Evolutionary conservation across 2,888 invertebrate genomes (phyloP), one percentile per base, ranked within the genome.

Genomic region (Philaethria dido): DNA sequence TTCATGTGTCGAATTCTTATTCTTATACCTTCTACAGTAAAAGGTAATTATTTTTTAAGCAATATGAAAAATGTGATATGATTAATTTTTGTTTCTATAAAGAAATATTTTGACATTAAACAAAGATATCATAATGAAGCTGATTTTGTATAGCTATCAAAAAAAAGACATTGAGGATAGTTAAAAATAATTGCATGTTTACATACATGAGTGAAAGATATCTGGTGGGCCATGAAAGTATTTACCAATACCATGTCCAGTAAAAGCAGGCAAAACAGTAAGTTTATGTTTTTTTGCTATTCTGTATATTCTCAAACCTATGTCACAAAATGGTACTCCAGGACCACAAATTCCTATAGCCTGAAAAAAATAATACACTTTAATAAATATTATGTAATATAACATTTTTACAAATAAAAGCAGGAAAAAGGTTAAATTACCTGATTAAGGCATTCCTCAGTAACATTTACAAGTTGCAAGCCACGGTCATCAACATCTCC

Each of bases 181-280:
- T 47, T 20, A 3, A 20, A 52, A n/a, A 29, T 44, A 33, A 29
- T 16, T 29, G 25, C 16, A 62, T 60, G 29, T 22, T 52, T 65
- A 84, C 93, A 91, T 93, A 97, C 97, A 93, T 76, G 94, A 95
- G 83, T 99, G 99, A 76, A 94, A 94, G 77, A 99, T 96, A 80
- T 98, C 96, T 1, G 99, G 99, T 1, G 96, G 96, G 0, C 97
- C 98, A 90, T 99, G 99, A 83, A 99, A 98, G 83, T 97, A 97
- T 70, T 93, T 89, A 0, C 99, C 98, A 74, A 99, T 98, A 0
- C 99, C 99, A 88, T 99, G 99, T 0, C 99, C 99, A 69, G 96
- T 94, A 81, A 98, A 97, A 4, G 95, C 94, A 4, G 97, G 97
- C 60, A 99, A 89, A 1, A 98, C 94, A 44, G 93, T 93, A 50